Evolutionary conservation across 2,113 vertebrate species (phyloP).

Genomic region (Dipodomys stephensi): DNA sequence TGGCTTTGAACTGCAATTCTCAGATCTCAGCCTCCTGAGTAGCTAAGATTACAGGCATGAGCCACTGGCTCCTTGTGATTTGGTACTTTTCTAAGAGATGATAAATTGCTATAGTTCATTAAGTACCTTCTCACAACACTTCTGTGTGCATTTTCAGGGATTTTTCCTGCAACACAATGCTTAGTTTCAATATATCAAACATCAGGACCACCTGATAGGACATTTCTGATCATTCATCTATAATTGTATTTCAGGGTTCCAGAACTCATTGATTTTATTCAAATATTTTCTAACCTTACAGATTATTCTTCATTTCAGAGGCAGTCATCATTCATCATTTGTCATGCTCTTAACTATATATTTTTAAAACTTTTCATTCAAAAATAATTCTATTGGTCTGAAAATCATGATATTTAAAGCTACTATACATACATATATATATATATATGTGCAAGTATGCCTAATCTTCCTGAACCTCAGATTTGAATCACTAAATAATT

Average conservation of each 20-base stretch:
- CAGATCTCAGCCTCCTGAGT: no score
- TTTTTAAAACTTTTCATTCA: conserved; percentile 6
- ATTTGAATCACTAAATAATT: background rate
- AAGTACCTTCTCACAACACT: background rate
- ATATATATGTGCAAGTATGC: no score
- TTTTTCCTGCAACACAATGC: background rate
- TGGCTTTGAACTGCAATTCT: no score
- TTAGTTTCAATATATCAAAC: background rate
- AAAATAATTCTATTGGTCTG: conserved; percentile 13
- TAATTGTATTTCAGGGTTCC: background rate
- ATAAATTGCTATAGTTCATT: background rate
- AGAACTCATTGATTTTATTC: background rate
- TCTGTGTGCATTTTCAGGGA: background rate
- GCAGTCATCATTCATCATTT: background rate
- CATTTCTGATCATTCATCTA: background rate
- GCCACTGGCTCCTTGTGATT: no score
- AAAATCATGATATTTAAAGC: background rate
- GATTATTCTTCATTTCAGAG: background rate
- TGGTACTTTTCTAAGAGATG: background rate
- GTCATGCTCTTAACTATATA: background rate
- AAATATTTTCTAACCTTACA: background rate
- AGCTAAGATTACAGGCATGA: no score
- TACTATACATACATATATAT: no score
- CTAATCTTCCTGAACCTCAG: background rate
- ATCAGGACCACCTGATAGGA: background rate